A percentile compares a stretch with the other conserved stretches of the same genome.
Evolutionary conservation across 2,797 vertebrate species (phyloP).

Genomic region (Pitangus sulphuratus): DNA sequence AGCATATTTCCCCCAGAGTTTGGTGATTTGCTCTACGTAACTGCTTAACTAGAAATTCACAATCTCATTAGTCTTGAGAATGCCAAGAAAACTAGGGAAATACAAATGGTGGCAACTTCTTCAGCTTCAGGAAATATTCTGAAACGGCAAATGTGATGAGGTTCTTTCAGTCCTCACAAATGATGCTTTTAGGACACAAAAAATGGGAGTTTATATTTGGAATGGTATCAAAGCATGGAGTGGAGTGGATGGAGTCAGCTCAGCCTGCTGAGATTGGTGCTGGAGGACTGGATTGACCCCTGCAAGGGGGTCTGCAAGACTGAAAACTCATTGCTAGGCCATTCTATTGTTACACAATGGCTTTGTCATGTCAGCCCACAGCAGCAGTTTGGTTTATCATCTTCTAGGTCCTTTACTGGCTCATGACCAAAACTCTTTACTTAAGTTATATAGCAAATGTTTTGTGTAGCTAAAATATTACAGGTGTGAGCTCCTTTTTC

Average conservation of each 20-base stretch:
- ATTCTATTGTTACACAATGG: not conserved
- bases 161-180: fast-evolving
- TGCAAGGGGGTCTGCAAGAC: not conserved
- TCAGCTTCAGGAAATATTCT: not conserved
- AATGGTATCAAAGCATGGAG: not conserved
- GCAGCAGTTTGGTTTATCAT: not conserved
- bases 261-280: not conserved
- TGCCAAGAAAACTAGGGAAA: not conserved
- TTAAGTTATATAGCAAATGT: not conserved
- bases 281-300: not conserved
- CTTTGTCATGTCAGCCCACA: not conserved
- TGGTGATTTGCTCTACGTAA: not conserved
- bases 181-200: not conserved
- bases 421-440: not conserved
- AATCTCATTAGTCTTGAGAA: not conserved
- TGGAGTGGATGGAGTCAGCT: not conserved
- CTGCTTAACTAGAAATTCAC: not conserved
- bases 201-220: fast-evolving
- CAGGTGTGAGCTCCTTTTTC: not conserved
- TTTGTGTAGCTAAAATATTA: not conserved
- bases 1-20: not conserved
- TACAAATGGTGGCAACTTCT: not conserved
- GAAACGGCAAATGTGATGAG: not conserved
- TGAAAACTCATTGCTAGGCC: not conserved
- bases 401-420: not conserved